A percentile compares a stretch with the other conserved stretches of the same genome.
These are phyloP conservation scores for Spongilla lacustris DNA, from an alignment of 37 sponge, comb jelly and placozoan species.

Conservation along the genomic window DNA sequence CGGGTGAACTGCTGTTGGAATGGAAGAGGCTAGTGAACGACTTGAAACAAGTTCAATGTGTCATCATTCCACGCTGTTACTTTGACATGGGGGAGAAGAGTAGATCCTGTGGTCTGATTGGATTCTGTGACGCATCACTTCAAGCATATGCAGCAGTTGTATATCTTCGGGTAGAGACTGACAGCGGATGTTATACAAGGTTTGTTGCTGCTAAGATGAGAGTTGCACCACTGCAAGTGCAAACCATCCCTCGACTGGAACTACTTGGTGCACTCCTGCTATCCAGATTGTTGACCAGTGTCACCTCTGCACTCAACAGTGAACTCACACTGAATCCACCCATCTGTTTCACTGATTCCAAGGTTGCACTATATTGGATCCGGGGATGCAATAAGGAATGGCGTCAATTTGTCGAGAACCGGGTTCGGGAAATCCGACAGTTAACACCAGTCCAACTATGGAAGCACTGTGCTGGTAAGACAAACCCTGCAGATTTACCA, in stretches of 20 bases:
- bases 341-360: conserved; percentile 33
- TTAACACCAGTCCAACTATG: background rate
- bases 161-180: background rate
- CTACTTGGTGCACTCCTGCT: background rate
- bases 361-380: conserved; percentile 45
- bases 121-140: conserved; percentile 35
- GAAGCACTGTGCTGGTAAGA: conserved; percentile 9
- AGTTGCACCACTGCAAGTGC: conserved; percentile 7
- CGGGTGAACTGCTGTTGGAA: background rate
- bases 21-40: conserved; percentile 5
- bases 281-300: background rate
- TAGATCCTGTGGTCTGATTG: background rate
- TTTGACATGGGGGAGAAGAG: background rate
- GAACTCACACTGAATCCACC: background rate
- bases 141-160: conserved; percentile 36
- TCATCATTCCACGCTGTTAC: conserved; percentile 9
- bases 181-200: background rate
- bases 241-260: conserved; percentile 32
- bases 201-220: conserved; percentile 37
- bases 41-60: background rate
- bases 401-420: conserved; percentile 38
- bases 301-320: background rate
- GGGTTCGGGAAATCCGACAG: conserved; percentile 21
- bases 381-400: conserved; percentile 15
- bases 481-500: conserved; percentile 41